Conservation (phyloP, 2,797 vertebrate species). For the Pachyuromys duprasi region DNA sequence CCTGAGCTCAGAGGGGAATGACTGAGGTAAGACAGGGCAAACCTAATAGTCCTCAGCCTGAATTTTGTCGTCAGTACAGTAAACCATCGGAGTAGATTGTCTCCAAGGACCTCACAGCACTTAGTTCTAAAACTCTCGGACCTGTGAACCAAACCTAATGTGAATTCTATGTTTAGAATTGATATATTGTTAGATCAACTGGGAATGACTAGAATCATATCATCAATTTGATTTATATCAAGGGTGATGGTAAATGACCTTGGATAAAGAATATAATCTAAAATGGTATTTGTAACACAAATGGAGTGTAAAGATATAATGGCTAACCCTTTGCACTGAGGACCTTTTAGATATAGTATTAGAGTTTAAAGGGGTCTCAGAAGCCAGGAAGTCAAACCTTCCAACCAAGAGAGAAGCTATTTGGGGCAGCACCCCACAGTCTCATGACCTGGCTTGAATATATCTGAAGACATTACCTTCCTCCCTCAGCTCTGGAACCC, state of each 20-base stretch:
- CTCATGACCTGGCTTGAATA: neutral
- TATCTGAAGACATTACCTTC: neutral
- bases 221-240: slow-evolving; percentile 77
- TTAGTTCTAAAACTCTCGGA: slow-evolving; percentile 61
- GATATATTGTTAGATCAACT: slow-evolving; percentile 71
- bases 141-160: slow-evolving; percentile 78
- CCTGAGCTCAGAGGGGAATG: neutral
- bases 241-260: slow-evolving; percentile 75
- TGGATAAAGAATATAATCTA: slow-evolving; percentile 79
- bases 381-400: slow-evolving; percentile 36
- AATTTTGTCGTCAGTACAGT: slow-evolving; percentile 46
- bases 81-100: slow-evolving; percentile 51
- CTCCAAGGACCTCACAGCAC: slow-evolving; percentile 45
- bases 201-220: slow-evolving; percentile 64
- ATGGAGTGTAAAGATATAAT: slow-evolving; percentile 78
- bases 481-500: slow-evolving; percentile 2
- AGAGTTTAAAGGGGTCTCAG: slow-evolving; percentile 41
- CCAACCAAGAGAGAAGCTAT: neutral
- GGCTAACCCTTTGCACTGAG: slow-evolving; percentile 61
- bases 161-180: slow-evolving; percentile 76
- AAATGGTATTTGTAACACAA: slow-evolving; percentile 77
- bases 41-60: neutral
- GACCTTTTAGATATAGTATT: slow-evolving; percentile 60
- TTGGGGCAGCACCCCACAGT: neutral
- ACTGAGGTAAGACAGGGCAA: neutral